Evolutionary conservation across 2,113 vertebrate genomes (phyloP), one percentile per base, ranked within the genome.

Genomic region (Laterallus jamaicensis): DNA sequence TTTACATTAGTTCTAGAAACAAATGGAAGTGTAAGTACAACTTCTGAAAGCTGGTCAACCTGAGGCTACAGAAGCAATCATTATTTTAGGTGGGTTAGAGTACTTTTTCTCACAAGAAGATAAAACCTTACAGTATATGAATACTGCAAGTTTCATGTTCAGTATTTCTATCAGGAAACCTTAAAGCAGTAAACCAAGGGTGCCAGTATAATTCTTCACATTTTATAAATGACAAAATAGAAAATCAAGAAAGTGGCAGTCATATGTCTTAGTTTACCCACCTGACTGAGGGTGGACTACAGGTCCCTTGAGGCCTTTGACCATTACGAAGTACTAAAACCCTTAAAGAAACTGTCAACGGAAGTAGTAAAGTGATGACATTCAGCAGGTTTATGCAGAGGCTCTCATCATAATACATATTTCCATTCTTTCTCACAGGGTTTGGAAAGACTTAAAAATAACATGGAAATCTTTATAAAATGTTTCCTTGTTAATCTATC

Each of bases 391-490:
- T 71, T 78, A 50, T 29, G 11, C 49, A 80, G 49, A 44, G 29
- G 3, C 2, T 69, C 16, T 59, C 31, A 74, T 70, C 6, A 11
- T 76, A 63, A 76, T 32, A 19, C 0, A 0, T 17, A 16, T 52
- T 92, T 59, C 22, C 15, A 68, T 68, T 82, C 11, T 64, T 60
- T 47, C 15, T 95, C 29, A 42, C 29, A 56, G 12, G 16, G 9
- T 66, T 81, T 88, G 44, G 40, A 82, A 94, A 47, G 52, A 78
- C 56, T 71, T 80, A 64, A 89, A 93, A 84, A 79, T 82, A 82
- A 78, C 12, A 71, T 17, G 0, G 0, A 88, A 84, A 83, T 82
- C 32, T 88, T 88, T 90, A 94, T 92, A 94, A 93, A 69, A 62
- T 12, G 1, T 24, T 64, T 83, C 82, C 76, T 86, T 35, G 10